Percentiles rank a stretch among this genome's conserved stretches.
Evolutionary conservation across 2,888 invertebrate species (phyloP).

Genomic region (Acanthacorydalis orientalis): DNA sequence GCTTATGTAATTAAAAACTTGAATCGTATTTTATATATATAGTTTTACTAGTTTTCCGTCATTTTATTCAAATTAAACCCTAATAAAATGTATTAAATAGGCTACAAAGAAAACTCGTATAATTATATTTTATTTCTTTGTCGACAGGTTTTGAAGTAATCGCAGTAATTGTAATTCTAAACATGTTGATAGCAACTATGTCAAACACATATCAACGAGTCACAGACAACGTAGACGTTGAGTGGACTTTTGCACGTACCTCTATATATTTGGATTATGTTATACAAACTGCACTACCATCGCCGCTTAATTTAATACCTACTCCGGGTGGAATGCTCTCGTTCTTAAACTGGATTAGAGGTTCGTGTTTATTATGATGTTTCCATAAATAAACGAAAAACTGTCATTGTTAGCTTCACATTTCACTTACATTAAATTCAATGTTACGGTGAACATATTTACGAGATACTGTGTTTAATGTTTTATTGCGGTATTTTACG

Average conservation of each 20-base stretch:
- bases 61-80: too few relatives aligned
- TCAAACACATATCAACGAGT: conserved; percentile 57
- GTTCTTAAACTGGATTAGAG: conserved; percentile 31
- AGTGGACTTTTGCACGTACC: conserved; percentile 62
- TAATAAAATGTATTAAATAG: too few relatives aligned
- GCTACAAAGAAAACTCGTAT: too few relatives aligned
- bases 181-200: conserved; percentile 70
- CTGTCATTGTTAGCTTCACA: too few relatives aligned
- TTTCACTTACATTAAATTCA: too few relatives aligned
- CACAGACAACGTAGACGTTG: conserved; percentile 47
- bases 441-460: too few relatives aligned
- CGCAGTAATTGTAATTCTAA: conserved; percentile 52
- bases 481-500: too few relatives aligned
- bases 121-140: neutral
- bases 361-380: conserved; percentile 12
- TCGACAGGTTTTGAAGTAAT: conserved; percentile 43
- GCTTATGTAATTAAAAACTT: too few relatives aligned
- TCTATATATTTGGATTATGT: conserved; percentile 58
- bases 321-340: conserved; percentile 32
- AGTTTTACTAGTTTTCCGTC: too few relatives aligned
- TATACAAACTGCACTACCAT: conserved; percentile 47
- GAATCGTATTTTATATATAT: too few relatives aligned
- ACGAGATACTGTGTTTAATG: too few relatives aligned
- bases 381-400: too few relatives aligned
- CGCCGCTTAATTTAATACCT: conserved; percentile 55